Base-by-base conservation (phyloP, 2,797 vertebrate genomes). In the Hapalemur alaotrensis region DNA sequence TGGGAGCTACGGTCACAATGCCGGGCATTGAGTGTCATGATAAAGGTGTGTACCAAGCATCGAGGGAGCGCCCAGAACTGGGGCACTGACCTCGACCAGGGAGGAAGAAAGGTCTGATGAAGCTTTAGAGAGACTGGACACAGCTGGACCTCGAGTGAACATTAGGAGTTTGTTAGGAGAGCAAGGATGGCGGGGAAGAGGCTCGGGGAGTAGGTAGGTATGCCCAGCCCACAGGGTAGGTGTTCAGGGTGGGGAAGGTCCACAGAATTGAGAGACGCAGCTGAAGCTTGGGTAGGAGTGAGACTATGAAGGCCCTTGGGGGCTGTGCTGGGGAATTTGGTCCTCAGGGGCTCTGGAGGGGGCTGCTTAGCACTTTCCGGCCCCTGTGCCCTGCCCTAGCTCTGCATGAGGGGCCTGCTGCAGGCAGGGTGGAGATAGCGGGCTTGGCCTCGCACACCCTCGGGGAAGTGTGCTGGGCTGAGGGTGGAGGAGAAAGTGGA, bases 41-140 rank as follows among this genome's bases (percentile, higher is more conserved):
- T 32, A 63, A 92, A 41, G 7, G 5, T 50, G 48, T 50, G 54
- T 70, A 23, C 69, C 30, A 4, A 54, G 46, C 52, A 22, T 3
- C 1, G 13, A 25, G 50, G 57, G 38, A 46, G 69, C 46, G 12
- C 79, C 70, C 3, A 23, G 73, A 30, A 28, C 0, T 0, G 30
- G 30, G 48, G 41, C 8, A 4, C 35, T 13, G 61, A n/a, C 28
- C 70, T 54, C 2, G 0, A 43, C 41, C 7, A 7, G 2, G 15
- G 35, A 57, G 4, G 35, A 78, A 35, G 65, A 54, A 63, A 41
- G 65, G 4, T 81, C 73, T n/a, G 10, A 20, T 18, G 54, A 86
- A 11, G 46, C 30, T 54, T 28, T 52, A 1, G 38, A 46, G 65
- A 65, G 63, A 18, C 20, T 18, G 6, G 11, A 30, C 4, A 2